Base-by-base conservation (phyloP, 2,113 vertebrate genomes). In the Meles meles region DNA sequence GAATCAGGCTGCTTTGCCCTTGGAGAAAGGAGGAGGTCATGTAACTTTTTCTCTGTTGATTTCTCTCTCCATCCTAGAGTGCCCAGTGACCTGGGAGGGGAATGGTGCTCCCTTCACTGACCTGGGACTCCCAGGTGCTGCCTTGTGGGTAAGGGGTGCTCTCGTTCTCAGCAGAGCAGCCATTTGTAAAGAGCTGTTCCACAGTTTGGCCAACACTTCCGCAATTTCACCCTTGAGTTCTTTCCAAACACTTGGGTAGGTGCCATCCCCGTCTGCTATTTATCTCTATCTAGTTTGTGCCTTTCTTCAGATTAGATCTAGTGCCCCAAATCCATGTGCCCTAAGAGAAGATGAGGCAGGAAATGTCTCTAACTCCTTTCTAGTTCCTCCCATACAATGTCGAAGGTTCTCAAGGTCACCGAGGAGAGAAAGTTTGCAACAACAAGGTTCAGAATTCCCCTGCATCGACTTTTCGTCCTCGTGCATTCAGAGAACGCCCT, bases 201-300 rank as follows among this genome's bases (percentile, higher is more conserved):
- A 27, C 34, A 27, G 49, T 85, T 88, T 67, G 42, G 29, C 47
- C 81, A 92, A 61, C 23, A 39, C 10, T 39, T 74, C 63, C 74
- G 63, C 79, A 77, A 42, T 93, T 96, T 97, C 90, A 76, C 37
- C 82, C 71, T 85, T 93, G 92, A 96, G 42, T 88, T 96, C 59
- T 88, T 93, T 84, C 55, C 80, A 80, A 90, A 82, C 63, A 71
- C 80, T 80, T 84, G 59, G 52, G 55, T 61, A 37, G 77, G 37
- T 77, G 83, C 57, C n/a, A 61, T 65, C 31, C 42, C 15, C 14
- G 0, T 29, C 39, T 39, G 17, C 37, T 10, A 27, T 82, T 88
- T 61, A 29, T 83, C 90, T 86, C 87, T 83, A 18, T 61, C 31
- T 47, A 44, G 55, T 85, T 39, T 82, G 42, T 82, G 17, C 31